These are phyloP conservation scores for Galagoides demidoff DNA, from an alignment of 2,797 vertebrate species.

Conservation along the genomic window DNA sequence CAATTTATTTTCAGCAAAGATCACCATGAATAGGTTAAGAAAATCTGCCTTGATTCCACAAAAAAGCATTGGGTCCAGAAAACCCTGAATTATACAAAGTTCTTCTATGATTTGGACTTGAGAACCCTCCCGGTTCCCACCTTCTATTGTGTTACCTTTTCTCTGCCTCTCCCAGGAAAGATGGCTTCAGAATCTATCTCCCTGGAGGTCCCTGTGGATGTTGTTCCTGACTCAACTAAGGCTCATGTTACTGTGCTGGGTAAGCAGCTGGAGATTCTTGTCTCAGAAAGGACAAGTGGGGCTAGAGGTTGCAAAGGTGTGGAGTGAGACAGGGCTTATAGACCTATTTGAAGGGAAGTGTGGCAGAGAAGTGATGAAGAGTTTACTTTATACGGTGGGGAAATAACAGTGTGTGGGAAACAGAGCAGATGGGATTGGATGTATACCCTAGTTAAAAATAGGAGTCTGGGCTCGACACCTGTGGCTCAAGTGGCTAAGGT, in stretches of 20 bases:
- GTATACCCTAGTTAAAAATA: neutral
- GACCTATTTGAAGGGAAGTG: neutral
- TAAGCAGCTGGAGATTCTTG: slow-evolving; percentile 67
- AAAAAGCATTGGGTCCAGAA: neutral
- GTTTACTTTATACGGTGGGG: neutral
- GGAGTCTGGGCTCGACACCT: no score
- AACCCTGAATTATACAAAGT: neutral
- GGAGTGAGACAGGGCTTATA: no score
- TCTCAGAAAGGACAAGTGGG: neutral
- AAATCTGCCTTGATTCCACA: neutral
- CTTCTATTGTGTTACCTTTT: neutral
- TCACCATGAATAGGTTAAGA: neutral
- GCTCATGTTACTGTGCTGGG: slow-evolving; percentile 82
- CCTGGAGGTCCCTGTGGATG: slow-evolving; percentile 77
- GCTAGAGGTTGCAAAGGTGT: neutral
- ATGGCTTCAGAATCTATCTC: slow-evolving; percentile 75
- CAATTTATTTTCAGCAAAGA: neutral
- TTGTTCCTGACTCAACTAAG: slow-evolving; percentile 82
- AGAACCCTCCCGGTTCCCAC: neutral
- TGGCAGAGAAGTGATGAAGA: neutral
- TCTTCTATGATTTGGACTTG: neutral
- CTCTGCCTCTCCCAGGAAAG: slow-evolving; percentile 77
- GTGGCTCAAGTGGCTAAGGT: no score
- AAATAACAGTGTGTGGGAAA: neutral
- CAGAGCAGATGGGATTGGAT: neutral